Conservation (phyloP, 1,140 invertebrate species). For the Glomeris maerens region DNA sequence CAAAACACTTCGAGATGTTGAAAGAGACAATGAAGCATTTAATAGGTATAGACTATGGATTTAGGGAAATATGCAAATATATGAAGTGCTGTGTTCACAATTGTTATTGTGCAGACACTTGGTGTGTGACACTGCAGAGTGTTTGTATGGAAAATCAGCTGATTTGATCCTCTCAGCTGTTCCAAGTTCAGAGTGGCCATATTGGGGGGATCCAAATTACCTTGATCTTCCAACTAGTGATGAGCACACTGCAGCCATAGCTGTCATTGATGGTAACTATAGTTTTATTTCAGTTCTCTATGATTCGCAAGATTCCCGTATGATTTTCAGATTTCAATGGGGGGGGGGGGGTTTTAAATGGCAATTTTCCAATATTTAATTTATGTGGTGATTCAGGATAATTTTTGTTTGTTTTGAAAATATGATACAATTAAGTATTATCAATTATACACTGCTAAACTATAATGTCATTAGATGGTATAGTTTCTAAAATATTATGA, state of each 20-base stretch:
- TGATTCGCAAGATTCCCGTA: too few relatives aligned
- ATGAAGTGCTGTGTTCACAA: too few relatives aligned
- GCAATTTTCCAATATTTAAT: neutral
- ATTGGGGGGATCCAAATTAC: neutral
- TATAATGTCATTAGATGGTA: too few relatives aligned
- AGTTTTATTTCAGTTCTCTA: too few relatives aligned
- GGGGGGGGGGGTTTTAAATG: neutral
- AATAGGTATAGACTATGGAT: neutral
- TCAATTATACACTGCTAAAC: too few relatives aligned
- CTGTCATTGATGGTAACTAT: neutral
- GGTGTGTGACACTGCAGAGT: neutral
- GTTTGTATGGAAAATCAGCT: neutral
- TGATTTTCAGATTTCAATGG: too few relatives aligned
- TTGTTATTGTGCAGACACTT: neutral
- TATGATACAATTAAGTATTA: too few relatives aligned
- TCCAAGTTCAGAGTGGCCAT: conserved; percentile 1
- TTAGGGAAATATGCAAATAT: neutral
- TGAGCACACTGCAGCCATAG: neutral
- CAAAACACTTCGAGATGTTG: neutral
- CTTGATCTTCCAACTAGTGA: neutral
- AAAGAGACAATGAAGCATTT: conserved; percentile 2
- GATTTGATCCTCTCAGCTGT: neutral
- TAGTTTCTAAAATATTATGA: too few relatives aligned
- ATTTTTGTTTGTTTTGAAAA: neutral
- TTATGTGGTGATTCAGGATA: neutral